Base-by-base conservation (phyloP, 1,140 invertebrate genomes). In the Vanessa atalanta region DNA sequence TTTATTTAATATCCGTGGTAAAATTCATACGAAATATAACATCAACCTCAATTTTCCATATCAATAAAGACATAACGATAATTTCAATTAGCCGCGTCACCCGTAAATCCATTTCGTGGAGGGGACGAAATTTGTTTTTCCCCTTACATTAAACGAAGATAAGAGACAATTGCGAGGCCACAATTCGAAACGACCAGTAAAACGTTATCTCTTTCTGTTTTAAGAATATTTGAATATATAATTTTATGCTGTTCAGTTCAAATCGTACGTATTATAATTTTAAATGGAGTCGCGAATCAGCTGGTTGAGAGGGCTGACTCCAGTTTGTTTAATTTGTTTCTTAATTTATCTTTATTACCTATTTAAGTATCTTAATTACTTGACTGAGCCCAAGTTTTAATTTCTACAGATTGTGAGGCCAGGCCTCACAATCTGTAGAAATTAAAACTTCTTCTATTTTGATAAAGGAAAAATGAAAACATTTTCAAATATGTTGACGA, bases 161-260 rank as follows among this genome's bases (percentile, higher is more conserved):
- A 82, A 78, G 76, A 61, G 78, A 79, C 75, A 70, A 77, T 75
- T 72, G 75, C 72, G 57, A 43, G 69, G 69, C 77, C 73, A 78
- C 76, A 72, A 72, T 81, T 77, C 72, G 72, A 55, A 81, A 76
- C 66, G 80, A 75, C 75, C 78, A 74, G 76, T 76, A 83, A 83
- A 79, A 76, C 65, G 74, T 80, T 83, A 80, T 82, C 78, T 80
- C 31, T 43, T 66, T 65, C 77, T 79, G 75, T 77, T 82, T 78
- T 80, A 76, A 82, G 78, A 82, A 78, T 80, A 79, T 81, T 80
- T 80, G 76, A 82, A 84, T 80, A 80, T 80, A 81, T 78, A 77
- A 79, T 79, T 79, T 74, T 73, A 81, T 72, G 57, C 60, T 65
- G 74, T 70, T 74, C 68, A 74, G 65, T 74, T 71, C 57, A 61